Base-by-base conservation (phyloP, 1,140 invertebrate genomes). In the Anadara kagoshimensis region DNA sequence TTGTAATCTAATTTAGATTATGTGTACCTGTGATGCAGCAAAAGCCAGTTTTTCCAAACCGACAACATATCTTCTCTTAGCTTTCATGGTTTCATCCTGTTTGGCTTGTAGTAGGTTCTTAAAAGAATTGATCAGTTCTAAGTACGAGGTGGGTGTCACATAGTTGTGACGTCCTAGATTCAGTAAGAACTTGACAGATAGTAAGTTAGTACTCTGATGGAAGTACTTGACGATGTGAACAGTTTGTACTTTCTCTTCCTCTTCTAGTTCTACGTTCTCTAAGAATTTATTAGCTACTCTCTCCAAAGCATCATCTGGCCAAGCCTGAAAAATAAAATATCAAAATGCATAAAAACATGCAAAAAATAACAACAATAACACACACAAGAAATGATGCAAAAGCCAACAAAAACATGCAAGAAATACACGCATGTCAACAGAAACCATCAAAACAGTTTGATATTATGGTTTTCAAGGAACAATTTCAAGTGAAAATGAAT, bases 131-230 rank as follows among this genome's bases (percentile, higher is more conserved):
- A 98, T 96, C 41, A 97, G 90, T 88, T 96, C 94, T 51, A 97
- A 91, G 87, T 97, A 98, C 0, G 95, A 96, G 5, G 95, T 94
- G 0, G 96, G 96, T 0, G 96, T 98, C 14, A 97, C 93, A 83
- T 97, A 97, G 22, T 94, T 95, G 85, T 94, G 93, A 59, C 95
- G 91, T 0, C 93, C 92, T 5, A 92, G 91, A 61, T 92, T 90
- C 53, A 87, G 83, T 75, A 92, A 93, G 87, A 83, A 91, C 89
- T 86, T 92, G 0, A 93, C 86, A 0, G 96, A 95, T 26, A 98
- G 89, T 41, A 74, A 49, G 11, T 75, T 78, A 8, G 87, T 83
- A 76, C 84, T 83, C 74, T 86, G 79, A 71, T 89, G 87, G 78
- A 89, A 88, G 67, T 84, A 82, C 74, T 88, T 86, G 66, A 87